Evolutionary conservation across 2,113 vertebrate species (phyloP).

Genomic region (Semnopithecus entellus): DNA sequence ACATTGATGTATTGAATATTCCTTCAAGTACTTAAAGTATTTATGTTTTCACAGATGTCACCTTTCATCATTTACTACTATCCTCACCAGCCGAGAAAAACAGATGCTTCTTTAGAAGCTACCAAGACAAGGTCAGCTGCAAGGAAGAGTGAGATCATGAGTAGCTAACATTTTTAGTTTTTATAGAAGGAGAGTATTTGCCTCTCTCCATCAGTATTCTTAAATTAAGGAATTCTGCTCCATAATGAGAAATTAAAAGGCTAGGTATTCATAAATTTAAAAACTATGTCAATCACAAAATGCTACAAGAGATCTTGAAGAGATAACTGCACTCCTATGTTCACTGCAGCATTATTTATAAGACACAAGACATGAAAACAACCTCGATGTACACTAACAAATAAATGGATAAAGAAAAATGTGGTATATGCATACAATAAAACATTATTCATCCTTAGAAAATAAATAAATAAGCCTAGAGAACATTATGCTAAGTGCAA

Average conservation of each 20-base stretch:
- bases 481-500: background rate
- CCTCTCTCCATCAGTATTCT: background rate
- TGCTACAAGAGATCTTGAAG: background rate
- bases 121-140: background rate
- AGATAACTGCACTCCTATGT: background rate
- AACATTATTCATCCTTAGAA: background rate
- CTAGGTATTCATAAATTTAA: background rate
- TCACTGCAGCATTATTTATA: background rate
- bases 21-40: background rate
- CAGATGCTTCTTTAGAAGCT: background rate
- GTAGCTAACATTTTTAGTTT: background rate
- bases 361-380: background rate
- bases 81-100: background rate
- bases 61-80: background rate
- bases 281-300: background rate
- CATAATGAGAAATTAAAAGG: background rate
- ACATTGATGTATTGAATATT: background rate
- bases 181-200: background rate
- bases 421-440: background rate
- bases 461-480: background rate
- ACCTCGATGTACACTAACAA: no score
- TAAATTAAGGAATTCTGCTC: background rate
- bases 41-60: background rate
- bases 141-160: background rate
- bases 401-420: background rate